phyloP scores from a whole-genome alignment of 2,888 invertebrate genomes.

The Drosophila merina region DNA sequence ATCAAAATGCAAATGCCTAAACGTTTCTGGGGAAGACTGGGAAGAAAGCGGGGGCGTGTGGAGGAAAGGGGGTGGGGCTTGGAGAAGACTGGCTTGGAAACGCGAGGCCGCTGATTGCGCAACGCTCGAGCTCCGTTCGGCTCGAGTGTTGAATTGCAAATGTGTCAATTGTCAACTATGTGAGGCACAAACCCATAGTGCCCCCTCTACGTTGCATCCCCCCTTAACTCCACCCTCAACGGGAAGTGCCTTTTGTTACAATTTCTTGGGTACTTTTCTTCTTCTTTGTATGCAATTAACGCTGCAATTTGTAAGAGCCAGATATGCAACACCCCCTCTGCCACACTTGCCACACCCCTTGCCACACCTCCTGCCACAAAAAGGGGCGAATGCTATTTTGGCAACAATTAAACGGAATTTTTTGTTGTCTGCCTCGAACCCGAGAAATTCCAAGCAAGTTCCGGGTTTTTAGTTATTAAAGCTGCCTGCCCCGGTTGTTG shows the following conservation, averaged over 20 bases:
- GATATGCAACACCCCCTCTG: neutral
- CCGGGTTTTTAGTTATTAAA: conserved; percentile 27
- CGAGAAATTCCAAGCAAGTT: conserved; percentile 21
- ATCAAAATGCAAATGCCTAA: conserved; percentile 79
- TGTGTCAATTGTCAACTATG: conserved; percentile 79
- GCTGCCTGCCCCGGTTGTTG: conserved; percentile 18
- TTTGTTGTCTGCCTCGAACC: conserved; percentile 35
- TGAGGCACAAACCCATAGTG: conserved; percentile 21
- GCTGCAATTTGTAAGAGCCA: conserved; percentile 66
- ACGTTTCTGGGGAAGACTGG: conserved; percentile 41
- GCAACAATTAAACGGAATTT: conserved; percentile 65
- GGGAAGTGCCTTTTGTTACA: conserved; percentile 61
- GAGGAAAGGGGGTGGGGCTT: neutral
- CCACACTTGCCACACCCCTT: too few species aligned
- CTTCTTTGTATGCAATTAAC: conserved; percentile 75
- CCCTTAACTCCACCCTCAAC: neutral
- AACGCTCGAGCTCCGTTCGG: conserved; percentile 45
- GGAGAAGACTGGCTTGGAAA: neutral
- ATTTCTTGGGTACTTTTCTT: conserved; percentile 75
- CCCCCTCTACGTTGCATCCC: neutral
- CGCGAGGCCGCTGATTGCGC: conserved; percentile 61
- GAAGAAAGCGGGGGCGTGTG: neutral
- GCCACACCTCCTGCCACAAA: neutral
- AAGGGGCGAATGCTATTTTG: conserved; percentile 36
- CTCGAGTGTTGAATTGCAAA: conserved; percentile 78